Evolutionary conservation across 2,888 invertebrate genomes (phyloP).

Genomic region (Epiblema foenella): DNA sequence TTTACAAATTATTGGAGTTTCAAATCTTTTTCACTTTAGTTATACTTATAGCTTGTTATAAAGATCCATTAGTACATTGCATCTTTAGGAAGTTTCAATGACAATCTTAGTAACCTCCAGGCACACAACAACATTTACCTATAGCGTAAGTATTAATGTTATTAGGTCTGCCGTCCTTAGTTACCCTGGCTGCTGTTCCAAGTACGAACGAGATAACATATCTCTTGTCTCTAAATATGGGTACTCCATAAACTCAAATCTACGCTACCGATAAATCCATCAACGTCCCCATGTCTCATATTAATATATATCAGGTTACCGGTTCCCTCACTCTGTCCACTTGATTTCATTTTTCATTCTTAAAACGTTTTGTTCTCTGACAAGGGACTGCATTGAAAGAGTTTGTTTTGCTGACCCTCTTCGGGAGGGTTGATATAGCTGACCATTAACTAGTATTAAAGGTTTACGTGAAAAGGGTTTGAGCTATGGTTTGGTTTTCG

Average conservation of each 20-base stretch:
- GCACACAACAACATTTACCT: too few relatives aligned
- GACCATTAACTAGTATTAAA: slow-evolving; percentile 72
- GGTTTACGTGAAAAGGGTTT: slow-evolving; percentile 42
- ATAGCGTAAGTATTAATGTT: too few relatives aligned
- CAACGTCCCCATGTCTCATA: slow-evolving; percentile 17
- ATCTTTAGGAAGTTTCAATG: too few relatives aligned
- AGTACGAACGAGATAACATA: too few relatives aligned
- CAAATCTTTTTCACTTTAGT: too few relatives aligned
- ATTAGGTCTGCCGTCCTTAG: too few relatives aligned
- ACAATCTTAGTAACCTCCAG: too few relatives aligned
- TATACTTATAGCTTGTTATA: too few relatives aligned
- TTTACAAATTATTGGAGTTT: too few relatives aligned
- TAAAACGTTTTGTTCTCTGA: slow-evolving; percentile 78
- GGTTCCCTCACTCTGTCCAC: slow-evolving; percentile 66
- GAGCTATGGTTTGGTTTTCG: slow-evolving; percentile 17
- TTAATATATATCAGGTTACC: slow-evolving; percentile 51
- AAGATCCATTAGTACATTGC: too few relatives aligned
- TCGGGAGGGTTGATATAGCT: slow-evolving; percentile 62
- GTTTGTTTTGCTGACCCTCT: slow-evolving; percentile 71
- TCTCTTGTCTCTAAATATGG: neutral
- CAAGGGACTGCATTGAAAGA: slow-evolving; percentile 76
- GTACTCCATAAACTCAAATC: neutral
- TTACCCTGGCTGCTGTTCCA: too few relatives aligned
- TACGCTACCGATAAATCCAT: slow-evolving; percentile 21
- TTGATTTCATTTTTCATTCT: slow-evolving; percentile 84